Evolutionary conservation across 2,888 invertebrate species (phyloP).

Genomic region (Tachina lurida): DNA sequence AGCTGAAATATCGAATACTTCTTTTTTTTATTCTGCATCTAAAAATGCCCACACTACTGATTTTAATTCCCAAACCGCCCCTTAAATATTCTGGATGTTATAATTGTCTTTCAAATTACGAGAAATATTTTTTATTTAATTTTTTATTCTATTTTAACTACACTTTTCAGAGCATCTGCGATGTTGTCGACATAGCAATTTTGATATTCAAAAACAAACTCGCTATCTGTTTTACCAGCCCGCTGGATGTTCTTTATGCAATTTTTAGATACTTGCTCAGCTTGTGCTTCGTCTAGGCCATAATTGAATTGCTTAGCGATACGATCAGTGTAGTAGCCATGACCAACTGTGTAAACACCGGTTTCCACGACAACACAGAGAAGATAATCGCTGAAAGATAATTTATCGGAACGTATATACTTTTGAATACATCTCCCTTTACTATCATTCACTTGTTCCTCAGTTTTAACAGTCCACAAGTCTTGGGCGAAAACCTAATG

Average conservation of each 20-base stretch:
- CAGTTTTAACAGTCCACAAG: slow-evolving; percentile 76
- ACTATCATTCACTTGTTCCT: slow-evolving; percentile 76
- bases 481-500: slow-evolving; percentile 76
- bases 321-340: slow-evolving; percentile 79
- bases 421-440: slow-evolving; percentile 76
- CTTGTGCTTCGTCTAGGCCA: slow-evolving; percentile 78
- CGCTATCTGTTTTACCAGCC: slow-evolving; percentile 76
- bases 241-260: slow-evolving; percentile 77
- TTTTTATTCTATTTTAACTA: no score
- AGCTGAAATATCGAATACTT: no score
- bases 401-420: slow-evolving; percentile 74
- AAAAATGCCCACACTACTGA: no score
- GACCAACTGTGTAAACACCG: slow-evolving; percentile 77
- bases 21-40: no score
- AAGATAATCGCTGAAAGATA: slow-evolving; percentile 76
- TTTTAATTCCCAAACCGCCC: no score
- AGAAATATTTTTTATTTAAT: no score
- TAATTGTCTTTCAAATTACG: no score
- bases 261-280: slow-evolving; percentile 75
- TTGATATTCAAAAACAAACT: slow-evolving; percentile 80
- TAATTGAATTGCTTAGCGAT: slow-evolving; percentile 80
- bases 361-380: slow-evolving; percentile 77
- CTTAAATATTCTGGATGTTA: no score
- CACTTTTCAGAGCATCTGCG: no score
- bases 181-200: slow-evolving; percentile 74